These are phyloP conservation scores for Hycleus cichorii DNA, from an alignment of 1,140 invertebrate genomes.

Conservation along the genomic window DNA sequence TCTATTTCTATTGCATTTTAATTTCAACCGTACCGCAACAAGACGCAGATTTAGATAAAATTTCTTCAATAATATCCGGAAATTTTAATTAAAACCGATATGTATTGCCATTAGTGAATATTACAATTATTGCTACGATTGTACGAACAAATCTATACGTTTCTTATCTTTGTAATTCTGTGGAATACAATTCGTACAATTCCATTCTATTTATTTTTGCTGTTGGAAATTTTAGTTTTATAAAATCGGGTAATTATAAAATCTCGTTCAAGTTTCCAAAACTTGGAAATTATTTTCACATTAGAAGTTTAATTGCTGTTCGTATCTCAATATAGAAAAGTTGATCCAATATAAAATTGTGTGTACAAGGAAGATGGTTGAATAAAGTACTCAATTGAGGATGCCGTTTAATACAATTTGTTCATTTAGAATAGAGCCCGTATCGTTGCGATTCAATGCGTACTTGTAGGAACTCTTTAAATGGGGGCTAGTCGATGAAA, in stretches of 20 bases:
- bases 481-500: too few relatives aligned
- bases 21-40: neutral
- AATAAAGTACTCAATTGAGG: too few relatives aligned
- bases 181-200: neutral
- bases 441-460: too few relatives aligned
- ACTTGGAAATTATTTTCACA: slow-evolving; percentile 13
- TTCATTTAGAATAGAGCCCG: too few relatives aligned
- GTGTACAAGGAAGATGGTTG: too few relatives aligned
- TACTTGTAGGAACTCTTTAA: too few relatives aligned
- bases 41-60: neutral
- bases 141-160: slow-evolving; percentile 12
- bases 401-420: too few relatives aligned
- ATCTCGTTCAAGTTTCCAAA: slow-evolving; percentile 12
- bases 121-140: slow-evolving; percentile 6
- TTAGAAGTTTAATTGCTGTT: neutral
- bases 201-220: neutral
- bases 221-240: slow-evolving; percentile 1
- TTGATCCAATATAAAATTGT: slow-evolving; percentile 1
- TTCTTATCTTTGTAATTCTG: slow-evolving; percentile 14
- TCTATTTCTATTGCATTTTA: neutral
- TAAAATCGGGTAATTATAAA: slow-evolving; percentile 12
- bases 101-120: slow-evolving; percentile 4
- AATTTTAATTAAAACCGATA: slow-evolving; percentile 2
- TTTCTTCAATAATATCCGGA: neutral
- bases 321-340: neutral